Conservation (phyloP, 1,140 invertebrate species). For the Lepidurus couesii region DNA sequence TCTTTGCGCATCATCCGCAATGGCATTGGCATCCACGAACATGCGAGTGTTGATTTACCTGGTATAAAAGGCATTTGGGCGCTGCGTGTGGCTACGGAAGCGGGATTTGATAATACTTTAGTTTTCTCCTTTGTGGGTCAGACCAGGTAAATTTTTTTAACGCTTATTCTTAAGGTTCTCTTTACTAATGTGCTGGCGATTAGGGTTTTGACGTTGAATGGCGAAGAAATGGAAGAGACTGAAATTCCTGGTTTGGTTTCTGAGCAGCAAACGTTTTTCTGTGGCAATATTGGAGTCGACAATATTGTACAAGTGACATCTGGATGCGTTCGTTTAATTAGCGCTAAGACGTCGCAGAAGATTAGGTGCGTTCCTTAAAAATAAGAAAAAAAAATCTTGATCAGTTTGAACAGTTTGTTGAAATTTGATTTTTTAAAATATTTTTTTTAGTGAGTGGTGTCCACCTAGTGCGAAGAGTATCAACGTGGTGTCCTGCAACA, state of each 20-base stretch:
- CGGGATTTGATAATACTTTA: constrained; percentile 74
- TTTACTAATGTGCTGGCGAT: constrained; percentile 21
- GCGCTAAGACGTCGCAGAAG: constrained; percentile 58
- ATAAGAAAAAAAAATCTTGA: background rate
- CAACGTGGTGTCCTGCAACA: constrained; percentile 82
- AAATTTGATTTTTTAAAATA: background rate
- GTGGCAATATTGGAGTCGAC: constrained; percentile 77
- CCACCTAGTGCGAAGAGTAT: constrained; percentile 68
- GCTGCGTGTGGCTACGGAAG: constrained; percentile 63
- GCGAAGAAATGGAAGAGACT: constrained; percentile 96
- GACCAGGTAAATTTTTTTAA: constrained; percentile 58
- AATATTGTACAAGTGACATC: constrained; percentile 80
- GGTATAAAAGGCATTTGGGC: constrained; percentile 74
- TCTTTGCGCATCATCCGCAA: constrained; percentile 94
- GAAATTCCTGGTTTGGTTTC: constrained; percentile 82
- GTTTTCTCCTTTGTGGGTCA: constrained; percentile 92
- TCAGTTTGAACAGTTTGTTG: background rate
- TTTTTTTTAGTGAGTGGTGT: constrained; percentile 61
- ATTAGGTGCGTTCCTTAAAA: constrained; percentile 43
- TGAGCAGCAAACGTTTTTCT: constrained; percentile 87
- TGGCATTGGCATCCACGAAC: constrained; percentile 96
- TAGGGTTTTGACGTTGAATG: constrained; percentile 76
- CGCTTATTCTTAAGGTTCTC: constrained; percentile 31
- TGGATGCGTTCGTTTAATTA: constrained; percentile 61
- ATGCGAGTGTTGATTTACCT: constrained; percentile 91